Conservation (phyloP, 2,888 invertebrate genomes). For the Petrolisthes manimaculis region DNA sequence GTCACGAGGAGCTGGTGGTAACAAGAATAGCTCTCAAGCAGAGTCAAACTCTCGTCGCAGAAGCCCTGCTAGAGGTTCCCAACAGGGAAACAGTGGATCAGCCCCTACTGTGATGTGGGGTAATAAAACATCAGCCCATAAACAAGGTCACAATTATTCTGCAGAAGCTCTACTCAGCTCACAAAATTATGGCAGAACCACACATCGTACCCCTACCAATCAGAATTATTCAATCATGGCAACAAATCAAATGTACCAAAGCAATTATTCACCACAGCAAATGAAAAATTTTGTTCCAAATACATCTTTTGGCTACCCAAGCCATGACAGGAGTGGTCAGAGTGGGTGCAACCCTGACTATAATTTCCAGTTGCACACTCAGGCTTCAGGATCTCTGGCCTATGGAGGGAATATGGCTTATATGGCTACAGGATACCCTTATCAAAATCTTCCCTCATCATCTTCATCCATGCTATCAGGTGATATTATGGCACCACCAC, state of each 20-base stretch:
- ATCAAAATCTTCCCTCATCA: constrained; percentile 59
- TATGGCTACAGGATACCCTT: constrained; percentile 64
- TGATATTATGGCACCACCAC: constrained; percentile 65
- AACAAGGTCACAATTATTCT: constrained; percentile 63
- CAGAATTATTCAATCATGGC: constrained; percentile 65
- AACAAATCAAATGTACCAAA: constrained; percentile 64
- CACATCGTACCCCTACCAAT: constrained; percentile 59
- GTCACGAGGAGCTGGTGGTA: constrained; percentile 47
- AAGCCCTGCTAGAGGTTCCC: constrained; percentile 62
- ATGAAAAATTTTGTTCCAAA: constrained; percentile 65
- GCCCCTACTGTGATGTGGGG: constrained; percentile 45
- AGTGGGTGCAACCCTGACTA: constrained; percentile 63
- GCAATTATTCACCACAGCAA: constrained; percentile 59
- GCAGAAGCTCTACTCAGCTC: constrained; percentile 62
- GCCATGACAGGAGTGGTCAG: constrained; percentile 58
- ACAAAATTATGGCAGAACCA: constrained; percentile 62
- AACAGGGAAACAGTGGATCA: constrained; percentile 47
- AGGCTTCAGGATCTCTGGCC: constrained; percentile 59
- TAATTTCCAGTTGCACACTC: constrained; percentile 63
- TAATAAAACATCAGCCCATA: constrained; percentile 40
- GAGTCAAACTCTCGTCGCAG: constrained; percentile 57
- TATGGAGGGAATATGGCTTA: constrained; percentile 65
- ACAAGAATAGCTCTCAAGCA: constrained; percentile 44
- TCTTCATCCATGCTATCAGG: constrained; percentile 60
- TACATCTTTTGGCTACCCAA: constrained; percentile 60